These are phyloP conservation scores for Halcyon leucocephala DNA, from an alignment of 2,797 vertebrate species.

Conservation along the genomic window DNA sequence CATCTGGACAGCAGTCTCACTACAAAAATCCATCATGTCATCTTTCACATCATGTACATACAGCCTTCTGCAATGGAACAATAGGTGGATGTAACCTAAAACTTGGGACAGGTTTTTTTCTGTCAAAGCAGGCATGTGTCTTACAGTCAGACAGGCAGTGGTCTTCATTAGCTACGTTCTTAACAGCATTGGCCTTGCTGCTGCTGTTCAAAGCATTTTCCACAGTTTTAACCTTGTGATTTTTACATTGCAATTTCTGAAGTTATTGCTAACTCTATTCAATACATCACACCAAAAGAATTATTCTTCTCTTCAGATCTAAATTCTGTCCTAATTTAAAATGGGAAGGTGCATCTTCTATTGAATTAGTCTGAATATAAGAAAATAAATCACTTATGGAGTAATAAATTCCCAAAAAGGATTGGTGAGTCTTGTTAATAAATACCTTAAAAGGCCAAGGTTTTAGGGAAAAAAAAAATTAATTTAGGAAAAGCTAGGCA, in stretches of 20 bases:
- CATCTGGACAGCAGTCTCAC: background rate
- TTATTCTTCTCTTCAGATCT: background rate
- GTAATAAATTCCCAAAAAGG: background rate
- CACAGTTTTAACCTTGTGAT: background rate
- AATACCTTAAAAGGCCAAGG: background rate
- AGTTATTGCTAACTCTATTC: background rate
- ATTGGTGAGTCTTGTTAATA: background rate
- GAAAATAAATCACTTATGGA: background rate
- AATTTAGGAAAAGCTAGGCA: background rate
- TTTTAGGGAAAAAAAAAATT: rapidly evolving
- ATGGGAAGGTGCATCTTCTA: background rate
- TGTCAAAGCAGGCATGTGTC: background rate
- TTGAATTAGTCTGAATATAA: background rate
- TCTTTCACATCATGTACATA: background rate
- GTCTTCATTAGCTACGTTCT: background rate
- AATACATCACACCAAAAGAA: background rate
- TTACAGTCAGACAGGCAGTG: background rate
- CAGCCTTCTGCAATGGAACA: background rate
- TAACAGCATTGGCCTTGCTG: background rate
- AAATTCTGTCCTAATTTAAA: background rate
- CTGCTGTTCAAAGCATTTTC: background rate
- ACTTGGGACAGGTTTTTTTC: background rate
- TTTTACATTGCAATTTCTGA: background rate
- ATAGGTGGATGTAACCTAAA: background rate
- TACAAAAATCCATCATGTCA: background rate